These are phyloP conservation scores for Schizothorax lantsangensis DNA, from an alignment of 2,797 vertebrate species.

Conservation along the genomic window DNA sequence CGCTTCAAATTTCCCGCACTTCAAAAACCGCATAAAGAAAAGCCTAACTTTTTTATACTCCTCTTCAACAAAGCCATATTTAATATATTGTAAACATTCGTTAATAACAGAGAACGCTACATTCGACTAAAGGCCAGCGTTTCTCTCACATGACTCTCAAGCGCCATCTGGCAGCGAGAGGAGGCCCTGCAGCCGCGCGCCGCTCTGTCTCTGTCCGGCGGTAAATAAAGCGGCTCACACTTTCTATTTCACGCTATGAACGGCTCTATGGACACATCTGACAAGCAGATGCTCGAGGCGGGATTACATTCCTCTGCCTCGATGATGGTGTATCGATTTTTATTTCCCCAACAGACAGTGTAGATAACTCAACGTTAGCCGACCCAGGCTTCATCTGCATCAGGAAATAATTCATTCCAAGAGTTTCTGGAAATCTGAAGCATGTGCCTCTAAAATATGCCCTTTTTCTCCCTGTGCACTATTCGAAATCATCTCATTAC, in stretches of 20 bases:
- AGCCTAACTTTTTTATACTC: no score
- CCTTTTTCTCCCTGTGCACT: neutral
- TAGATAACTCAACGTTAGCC: conserved; percentile 47
- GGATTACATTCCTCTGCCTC: conserved; percentile 60
- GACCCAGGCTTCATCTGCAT: conserved; percentile 12
- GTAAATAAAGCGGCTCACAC: conserved; percentile 51
- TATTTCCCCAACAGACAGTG: conserved; percentile 51
- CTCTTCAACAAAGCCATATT: neutral
- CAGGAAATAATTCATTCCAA: conserved; percentile 44
- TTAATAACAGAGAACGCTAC: neutral
- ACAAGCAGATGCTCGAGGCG: conserved; percentile 58
- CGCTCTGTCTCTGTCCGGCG: neutral
- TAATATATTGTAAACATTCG: neutral
- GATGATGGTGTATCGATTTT: conserved; percentile 68
- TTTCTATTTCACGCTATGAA: conserved; percentile 55
- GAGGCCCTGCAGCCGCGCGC: neutral
- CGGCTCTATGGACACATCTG: conserved; percentile 51
- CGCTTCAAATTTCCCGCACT: neutral
- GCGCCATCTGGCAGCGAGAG: conserved; percentile 56
- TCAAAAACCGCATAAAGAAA: neutral
- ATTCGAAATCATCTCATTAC: neutral
- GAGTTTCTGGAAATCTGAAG: neutral
- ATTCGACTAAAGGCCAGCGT: rapidly evolving
- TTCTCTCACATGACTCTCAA: conserved; percentile 36
- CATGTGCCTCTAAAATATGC: neutral